Evolutionary conservation across 2,113 vertebrate species (phyloP).

Genomic region (Grammomys dolichurus): DNA sequence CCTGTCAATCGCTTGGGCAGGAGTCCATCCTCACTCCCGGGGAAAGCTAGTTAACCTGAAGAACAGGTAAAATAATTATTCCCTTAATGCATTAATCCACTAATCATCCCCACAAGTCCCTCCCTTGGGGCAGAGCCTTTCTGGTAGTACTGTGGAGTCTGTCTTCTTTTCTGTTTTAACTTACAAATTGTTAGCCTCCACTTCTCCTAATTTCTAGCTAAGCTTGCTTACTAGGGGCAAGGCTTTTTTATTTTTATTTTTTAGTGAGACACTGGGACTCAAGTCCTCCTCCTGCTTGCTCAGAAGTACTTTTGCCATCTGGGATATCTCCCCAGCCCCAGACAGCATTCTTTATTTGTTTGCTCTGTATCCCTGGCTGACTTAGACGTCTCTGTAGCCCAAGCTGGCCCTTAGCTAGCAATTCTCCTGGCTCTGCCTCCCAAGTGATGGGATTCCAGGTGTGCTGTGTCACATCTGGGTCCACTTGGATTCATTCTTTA

Average conservation of each 20-base stretch:
- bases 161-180: no score
- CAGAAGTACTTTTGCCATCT: background rate
- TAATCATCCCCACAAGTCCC: no score
- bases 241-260: background rate
- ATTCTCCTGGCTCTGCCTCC: background rate
- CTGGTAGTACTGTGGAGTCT: no score
- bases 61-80: no score
- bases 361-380: background rate
- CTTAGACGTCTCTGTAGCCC: background rate
- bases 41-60: no score
- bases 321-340: background rate
- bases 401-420: background rate
- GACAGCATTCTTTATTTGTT: background rate
- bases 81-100: no score
- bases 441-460: background rate
- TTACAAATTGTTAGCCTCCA: no score
- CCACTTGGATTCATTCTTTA: background rate
- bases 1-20: no score
- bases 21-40: no score
- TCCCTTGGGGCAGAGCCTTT: no score
- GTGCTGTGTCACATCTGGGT: background rate
- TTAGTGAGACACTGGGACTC: background rate
- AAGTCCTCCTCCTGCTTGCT: background rate
- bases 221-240: no score
- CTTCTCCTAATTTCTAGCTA: no score